These are phyloP conservation scores for Microplitis manilae DNA, from an alignment of 2,888 invertebrate genomes.

Conservation along the genomic window DNA sequence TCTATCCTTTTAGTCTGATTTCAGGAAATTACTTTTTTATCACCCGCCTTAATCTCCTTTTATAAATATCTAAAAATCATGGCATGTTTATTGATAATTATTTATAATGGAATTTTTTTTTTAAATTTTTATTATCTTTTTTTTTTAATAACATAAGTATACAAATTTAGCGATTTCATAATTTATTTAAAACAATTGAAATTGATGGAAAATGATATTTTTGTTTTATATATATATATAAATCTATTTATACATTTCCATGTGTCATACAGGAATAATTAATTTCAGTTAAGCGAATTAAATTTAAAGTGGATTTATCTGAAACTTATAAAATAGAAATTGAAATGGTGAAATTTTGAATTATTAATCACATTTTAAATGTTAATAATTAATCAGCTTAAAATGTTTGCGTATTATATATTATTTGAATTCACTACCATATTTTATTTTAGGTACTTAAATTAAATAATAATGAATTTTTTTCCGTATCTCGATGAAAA, in stretches of 20 bases:
- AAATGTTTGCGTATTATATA: not conserved
- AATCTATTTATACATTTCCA: not conserved
- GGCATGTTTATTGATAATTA: not conserved
- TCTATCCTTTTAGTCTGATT: not conserved
- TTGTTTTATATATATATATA: not conserved
- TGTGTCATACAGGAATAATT: not conserved
- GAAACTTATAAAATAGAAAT: not conserved
- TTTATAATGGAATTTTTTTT: not conserved
- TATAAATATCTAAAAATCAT: not conserved
- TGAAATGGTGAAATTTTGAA: not conserved
- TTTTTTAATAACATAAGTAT: not conserved
- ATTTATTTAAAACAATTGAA: not conserved
- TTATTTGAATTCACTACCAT: not conserved
- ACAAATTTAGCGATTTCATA: not conserved
- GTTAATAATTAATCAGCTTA: not conserved
- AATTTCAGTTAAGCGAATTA: not conserved
- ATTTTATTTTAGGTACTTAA: not conserved
- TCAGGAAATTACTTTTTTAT: not conserved
- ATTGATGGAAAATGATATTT: not conserved
- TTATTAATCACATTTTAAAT: not conserved
- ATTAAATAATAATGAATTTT: not conserved
- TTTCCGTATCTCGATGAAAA: slow-evolving; percentile 2
- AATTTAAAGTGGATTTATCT: not conserved
- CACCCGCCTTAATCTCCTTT: not conserved
- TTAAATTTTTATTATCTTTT: not conserved